Evolutionary conservation across 2,888 invertebrate genomes (phyloP).

Genomic region (Drosophila colorata): DNA sequence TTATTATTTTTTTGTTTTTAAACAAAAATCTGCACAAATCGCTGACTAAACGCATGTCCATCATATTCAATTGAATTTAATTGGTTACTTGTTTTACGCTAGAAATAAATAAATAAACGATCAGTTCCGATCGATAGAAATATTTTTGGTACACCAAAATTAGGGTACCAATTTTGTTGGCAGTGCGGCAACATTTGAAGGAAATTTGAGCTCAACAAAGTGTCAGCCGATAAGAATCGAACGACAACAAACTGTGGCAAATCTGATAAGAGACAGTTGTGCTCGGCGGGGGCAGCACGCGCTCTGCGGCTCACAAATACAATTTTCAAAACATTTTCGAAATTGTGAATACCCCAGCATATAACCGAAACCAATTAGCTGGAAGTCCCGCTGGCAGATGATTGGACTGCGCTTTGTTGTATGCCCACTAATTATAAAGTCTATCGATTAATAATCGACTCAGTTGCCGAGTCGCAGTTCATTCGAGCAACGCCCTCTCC

Average conservation of each 20-base stretch:
- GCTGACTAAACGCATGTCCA: conserved; percentile 37
- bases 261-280: conserved; percentile 29
- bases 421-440: conserved; percentile 68
- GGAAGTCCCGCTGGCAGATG: conserved; percentile 46
- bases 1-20: background rate
- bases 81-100: conserved; percentile 61
- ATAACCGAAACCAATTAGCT: conserved; percentile 51
- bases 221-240: conserved; percentile 32
- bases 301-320: conserved; percentile 43
- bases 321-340: background rate
- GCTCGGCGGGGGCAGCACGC: conserved; percentile 49
- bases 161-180: background rate
- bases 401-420: conserved; percentile 58
- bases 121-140: conserved; percentile 13
- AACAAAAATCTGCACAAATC: background rate
- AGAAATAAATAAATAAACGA: conserved; percentile 60
- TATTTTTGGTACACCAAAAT: background rate
- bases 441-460: conserved; percentile 74
- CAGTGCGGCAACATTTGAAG: conserved; percentile 21
- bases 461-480: conserved; percentile 24
- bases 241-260: conserved; percentile 16
- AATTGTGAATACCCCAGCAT: conserved; percentile 2
- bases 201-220: background rate
- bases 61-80: conserved; percentile 62
- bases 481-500: conserved; percentile 46